Evolutionary conservation across 2,113 vertebrate genomes (phyloP), one percentile per base, ranked within the genome.

Genomic region (Syrmaticus mikado): DNA sequence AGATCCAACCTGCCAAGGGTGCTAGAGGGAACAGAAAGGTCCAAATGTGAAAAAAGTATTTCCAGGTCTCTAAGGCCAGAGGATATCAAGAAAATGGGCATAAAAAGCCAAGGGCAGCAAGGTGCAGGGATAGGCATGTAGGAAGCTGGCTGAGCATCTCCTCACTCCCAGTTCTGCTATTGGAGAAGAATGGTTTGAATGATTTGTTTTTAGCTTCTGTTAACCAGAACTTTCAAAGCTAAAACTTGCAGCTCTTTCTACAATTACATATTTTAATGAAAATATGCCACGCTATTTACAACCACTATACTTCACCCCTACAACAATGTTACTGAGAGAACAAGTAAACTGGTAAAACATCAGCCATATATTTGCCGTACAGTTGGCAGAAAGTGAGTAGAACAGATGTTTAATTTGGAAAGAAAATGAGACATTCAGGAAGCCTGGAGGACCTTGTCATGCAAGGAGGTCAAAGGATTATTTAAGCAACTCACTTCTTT

Each of bases 401-500:
- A 93, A 84, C 14, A 20, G 19, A 78, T 1, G 4, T 36, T 83
- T 81, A 94, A 78, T 86, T 68, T 36, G 46, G 32, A 55, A 68
- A 57, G 24, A 68, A 94, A 85, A 92, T 3, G 25, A 92, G 85
- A 85, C 13, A 65, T 68, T 57, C 0, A 0, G 61, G 48, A 75
- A 90, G 86, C 45, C 22, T 24, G 52, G 9, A 78, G 50, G 91
- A 91, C 41, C 21, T 67, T 1, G 2, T 66, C 55, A 64, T 32
- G 75, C 50, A 61, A 82, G 21, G 19, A 93, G 46, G 95, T 73
- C 81, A 89, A 79, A 85, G 41, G 45, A 66, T 20, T 78, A 86
- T 80, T 93, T 81, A 68, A 87, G 75, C 50, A 89, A 70, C 50
- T 87, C 32, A 25, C 16, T 89, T 82, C 50, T 87, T 85, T 89